Base-by-base conservation (phyloP, 2,797 vertebrate species). In the Ctenopoma kingsleyae region DNA sequence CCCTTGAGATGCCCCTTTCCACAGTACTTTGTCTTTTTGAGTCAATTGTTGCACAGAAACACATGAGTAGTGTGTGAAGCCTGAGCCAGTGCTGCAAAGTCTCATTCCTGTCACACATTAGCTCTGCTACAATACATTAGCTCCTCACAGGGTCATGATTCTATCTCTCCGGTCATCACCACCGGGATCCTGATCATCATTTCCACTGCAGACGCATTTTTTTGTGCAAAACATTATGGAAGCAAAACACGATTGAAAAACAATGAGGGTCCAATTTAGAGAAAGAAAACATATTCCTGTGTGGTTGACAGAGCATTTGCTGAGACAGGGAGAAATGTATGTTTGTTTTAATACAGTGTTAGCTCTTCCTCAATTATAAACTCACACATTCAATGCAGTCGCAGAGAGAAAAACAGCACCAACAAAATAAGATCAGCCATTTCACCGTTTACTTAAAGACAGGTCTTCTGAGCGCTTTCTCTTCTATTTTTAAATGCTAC, bases 11-110 rank as follows among this genome's bases (percentile, higher is more conserved):
- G 47, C 67, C 73, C 70, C 78, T 86, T 84, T 90, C 90, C 85
- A 84, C 86, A 90, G 86, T 71, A 87, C 92, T 93, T 93, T 92
- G 91, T 94, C 92, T 92, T 92, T 90, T 88, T 80, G 82, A 88
- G 91, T 92, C 92, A 93, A 88, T 89, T 90, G 87, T 88, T 88
- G 90, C 88, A 79, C 81, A 46, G 75, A 83, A 85, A 66, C 82
- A 78, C 80, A 83, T 76, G 68, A 85, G 83, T 80, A 35, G 74
- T 4, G 55, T 19, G 69, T 76, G 23, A 76, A 27, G 72, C 76
- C 73, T 7, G 58, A 80, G 58, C 74, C 77, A 67, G 76, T 71
- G 76, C 86, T 67, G 88, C 69, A 74, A 87, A 89, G 85, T 83
- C 90, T 90, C 87, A 89, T 90, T 89, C 79, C 90, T 91, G 92